Base-by-base conservation (phyloP, 2,888 invertebrate species). In the Willowsia nigromaculata region DNA sequence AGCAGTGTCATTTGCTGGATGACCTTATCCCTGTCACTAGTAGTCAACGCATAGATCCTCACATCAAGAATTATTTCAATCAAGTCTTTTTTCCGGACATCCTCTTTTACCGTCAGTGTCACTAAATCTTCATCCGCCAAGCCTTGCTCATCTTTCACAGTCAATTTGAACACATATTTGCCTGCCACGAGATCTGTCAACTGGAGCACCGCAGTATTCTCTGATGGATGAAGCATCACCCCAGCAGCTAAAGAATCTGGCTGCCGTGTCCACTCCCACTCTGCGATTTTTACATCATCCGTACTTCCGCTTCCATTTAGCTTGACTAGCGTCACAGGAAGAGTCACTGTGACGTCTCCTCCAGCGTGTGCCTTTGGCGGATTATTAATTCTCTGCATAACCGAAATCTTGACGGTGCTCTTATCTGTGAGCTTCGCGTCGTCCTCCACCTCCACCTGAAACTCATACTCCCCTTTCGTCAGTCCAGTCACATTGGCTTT, bases 111-210 rank as follows among this genome's bases (percentile, higher is more conserved):
- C 93, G 96, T 95, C 92, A 99, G 95, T 84, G 97, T 97, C 27
- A 97, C 97, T 0, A 96, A 96, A 93, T 98, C 98, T 18, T 96
- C 96, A 92, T 96, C 96, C 0, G 96, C 96, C 84, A 97, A 95
- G 0, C 98, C 98, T 94, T 98, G 98, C 92, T 97, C 97, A 94
- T 99, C 99, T 56, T 95, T 96, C 0, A 99, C 98, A n/a, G 96
- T 97, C 87, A 99, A 94, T 93, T 96, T 96, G 93, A 98, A 98
- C 1, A 97, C 96, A 93, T 98, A 99, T 91, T 96, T 95, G 0
- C 98, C 99, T 2, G 97, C 96, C 74, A 97, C 96, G 83, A 98
- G 95, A 94, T 97, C 96, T n/a, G 97, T 96, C 43, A 97, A 94
- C 94, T 97, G 96, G 88, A 99, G 94, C 7, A 98, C 95, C 0